Evolutionary conservation across 2,888 invertebrate genomes (phyloP), one percentile per base, ranked within the genome.

Genomic region (Malthinus flaveolus): DNA sequence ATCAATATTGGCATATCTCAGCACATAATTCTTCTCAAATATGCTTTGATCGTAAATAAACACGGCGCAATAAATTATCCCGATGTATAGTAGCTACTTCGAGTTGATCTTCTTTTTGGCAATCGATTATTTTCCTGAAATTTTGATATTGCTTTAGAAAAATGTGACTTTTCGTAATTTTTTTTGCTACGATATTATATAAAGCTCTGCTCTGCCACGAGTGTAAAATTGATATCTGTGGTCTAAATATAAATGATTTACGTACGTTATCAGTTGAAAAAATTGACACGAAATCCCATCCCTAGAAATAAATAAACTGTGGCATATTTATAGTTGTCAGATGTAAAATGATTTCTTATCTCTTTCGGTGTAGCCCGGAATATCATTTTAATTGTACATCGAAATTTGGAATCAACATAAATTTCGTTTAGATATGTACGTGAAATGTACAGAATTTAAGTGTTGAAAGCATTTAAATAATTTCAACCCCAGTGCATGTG

Each of bases 321-420:
- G 73, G 71, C 73, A 73, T 75, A 73, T 75, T 75, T 75, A 75
- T 74, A 71, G 75, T 72, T 75, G 74, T 73, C 75, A 71, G 68
- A 61, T 69, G 71, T 34, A 48, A 54, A 15, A 35, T 23, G 13
- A 15, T 36, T 13, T 13, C 34, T 49, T 35, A 49, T 36, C 11
- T 49, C 11, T 15, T 15, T 35, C 32, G 36, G 35, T 35, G 46
- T 23, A 23, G 23, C 31, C 34, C 36, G 31, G 45, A 45, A 52
- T 37, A 37, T 11, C 36, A 52, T 12, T 52, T 36, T 45, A 52
- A 46, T 52, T 52, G 31, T 10, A 45, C 31, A 31, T 54, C 49
- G 12, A 42, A 48, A 48, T 23, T 11, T 32, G 36, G 7, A 11
- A 10, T 8, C 10, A n/a, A 13, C 9, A 32, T 51, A 33, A 32